phyloP scores from a whole-genome alignment of 64 coral and sea anemone species.

The Porites australiensis region DNA sequence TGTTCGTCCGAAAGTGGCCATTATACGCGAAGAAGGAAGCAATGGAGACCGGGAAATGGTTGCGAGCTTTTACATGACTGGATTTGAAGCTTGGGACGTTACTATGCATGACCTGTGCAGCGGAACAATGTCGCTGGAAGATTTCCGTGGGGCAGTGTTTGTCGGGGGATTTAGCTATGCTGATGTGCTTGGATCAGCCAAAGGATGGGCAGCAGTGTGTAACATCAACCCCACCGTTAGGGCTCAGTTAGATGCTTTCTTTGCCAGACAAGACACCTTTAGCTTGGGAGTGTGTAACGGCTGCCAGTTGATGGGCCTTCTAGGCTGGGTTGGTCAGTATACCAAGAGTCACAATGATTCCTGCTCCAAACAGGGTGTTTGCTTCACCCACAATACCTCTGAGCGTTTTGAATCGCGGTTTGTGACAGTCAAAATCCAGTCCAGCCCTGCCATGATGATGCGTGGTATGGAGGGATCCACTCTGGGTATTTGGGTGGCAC shows the following conservation, averaged over 20 bases:
- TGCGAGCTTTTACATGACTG: constrained; percentile 88
- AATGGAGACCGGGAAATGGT: constrained; percentile 99
- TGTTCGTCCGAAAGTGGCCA: constrained; percentile 81
- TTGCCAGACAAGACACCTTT: constrained; percentile 86
- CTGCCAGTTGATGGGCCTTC: constrained; percentile 92
- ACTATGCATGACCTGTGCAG: constrained; percentile 89
- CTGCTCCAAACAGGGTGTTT: constrained; percentile 81
- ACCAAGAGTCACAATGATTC: background rate
- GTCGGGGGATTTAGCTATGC: constrained; percentile 98
- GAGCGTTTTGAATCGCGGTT: constrained; percentile 96
- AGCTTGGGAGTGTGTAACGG: constrained; percentile 96
- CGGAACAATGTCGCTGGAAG: constrained; percentile 70
- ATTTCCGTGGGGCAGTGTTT: constrained; percentile 96
- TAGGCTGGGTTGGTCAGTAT: constrained; percentile 91
- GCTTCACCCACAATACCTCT: constrained; percentile 96
- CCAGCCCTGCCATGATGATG: constrained; percentile 91
- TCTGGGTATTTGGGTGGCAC: constrained; percentile 94
- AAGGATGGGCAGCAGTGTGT: constrained; percentile 97
- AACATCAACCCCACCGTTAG: constrained; percentile 75
- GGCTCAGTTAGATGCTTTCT: constrained; percentile 83
- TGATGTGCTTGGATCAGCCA: constrained; percentile 95
- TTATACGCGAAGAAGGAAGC: constrained; percentile 96
- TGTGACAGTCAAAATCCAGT: constrained; percentile 84
- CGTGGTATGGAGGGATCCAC: constrained; percentile 94
- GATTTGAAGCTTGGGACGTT: constrained; percentile 96